These are phyloP conservation scores for mouse (Mus musculus) DNA, from an alignment of 2,113 vertebrate genomes.

Conservation along the genomic window DNA sequence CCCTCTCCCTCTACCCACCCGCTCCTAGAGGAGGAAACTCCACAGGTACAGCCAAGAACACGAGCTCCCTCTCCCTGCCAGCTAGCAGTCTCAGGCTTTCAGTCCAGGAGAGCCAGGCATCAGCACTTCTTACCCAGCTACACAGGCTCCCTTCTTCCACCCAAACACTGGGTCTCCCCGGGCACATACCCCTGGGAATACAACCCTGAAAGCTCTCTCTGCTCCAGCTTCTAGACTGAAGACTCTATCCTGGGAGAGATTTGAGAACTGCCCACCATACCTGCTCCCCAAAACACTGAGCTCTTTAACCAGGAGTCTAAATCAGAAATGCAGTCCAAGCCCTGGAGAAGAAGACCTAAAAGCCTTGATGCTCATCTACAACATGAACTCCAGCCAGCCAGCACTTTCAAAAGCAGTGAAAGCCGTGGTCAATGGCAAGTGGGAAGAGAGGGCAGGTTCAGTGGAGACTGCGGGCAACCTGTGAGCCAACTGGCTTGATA, in stretches of 20 bases:
- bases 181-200: background rate
- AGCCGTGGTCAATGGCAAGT: background rate
- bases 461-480: background rate
- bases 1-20: background rate
- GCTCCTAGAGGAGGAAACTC: background rate
- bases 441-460: background rate
- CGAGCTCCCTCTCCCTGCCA: background rate
- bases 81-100: background rate
- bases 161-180: background rate
- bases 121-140: background rate
- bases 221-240: background rate
- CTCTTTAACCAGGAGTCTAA: background rate
- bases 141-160: background rate
- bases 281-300: background rate
- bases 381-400: background rate
- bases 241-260: too few relatives aligned
- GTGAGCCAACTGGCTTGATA: background rate
- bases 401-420: background rate
- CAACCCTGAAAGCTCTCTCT: background rate
- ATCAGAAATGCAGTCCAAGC: background rate
- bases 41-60: background rate
- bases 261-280: background rate
- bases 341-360: background rate
- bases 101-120: background rate
- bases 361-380: background rate